Base-by-base conservation (phyloP, 92 coral and sea anemone genomes). In the Phymanthus crucifer region DNA sequence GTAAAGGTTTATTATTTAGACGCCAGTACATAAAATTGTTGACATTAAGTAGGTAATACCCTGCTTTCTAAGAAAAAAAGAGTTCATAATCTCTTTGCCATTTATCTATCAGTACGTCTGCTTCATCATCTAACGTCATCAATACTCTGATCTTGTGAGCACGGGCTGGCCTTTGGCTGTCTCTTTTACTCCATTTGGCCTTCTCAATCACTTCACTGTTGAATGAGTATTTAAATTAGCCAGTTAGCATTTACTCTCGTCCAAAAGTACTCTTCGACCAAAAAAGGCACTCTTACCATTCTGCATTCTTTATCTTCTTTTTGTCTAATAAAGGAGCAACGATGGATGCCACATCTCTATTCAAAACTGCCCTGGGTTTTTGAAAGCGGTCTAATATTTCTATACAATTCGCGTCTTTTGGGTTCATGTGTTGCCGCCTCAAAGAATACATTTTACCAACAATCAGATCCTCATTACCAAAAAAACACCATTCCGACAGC, bases 221-320 rank as follows among this genome's bases (percentile, higher is more conserved):
- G 16, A 66, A 66, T 37, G 16, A 66, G 31, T 66, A 18, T 66
- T 66, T 66, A 17, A 66, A 66, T 4, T 26, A 66, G 32, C 32
- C 36, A 66, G 5, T 66, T 18, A 27, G 35, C 71, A 27, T 66
- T 66, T 66, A 4, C 50, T 45, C 8, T 45, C 16, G 16, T 66
- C 71, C 31, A 66, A 12, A 66, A 66, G 71, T 34, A 66, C 19
- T 58, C 68, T 18, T 3, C 71, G 31, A 66, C 32, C 5, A 66
- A 66, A n/a, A 66, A 66, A 66, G 71, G 71, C 32, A 66, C 71
- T 66, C 75, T 71, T 33, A 71, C 75, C 75, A 71, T 71, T 71
- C 75, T 36, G 56, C 50, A 71, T 43, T 21, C 27, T 19, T 24
- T 17, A 36, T 17, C 37, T 36, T 0, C 4, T 71, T 71, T 36